Evolutionary conservation across 2,797 vertebrate species (phyloP).

Genomic region (Danio albolineatus): DNA sequence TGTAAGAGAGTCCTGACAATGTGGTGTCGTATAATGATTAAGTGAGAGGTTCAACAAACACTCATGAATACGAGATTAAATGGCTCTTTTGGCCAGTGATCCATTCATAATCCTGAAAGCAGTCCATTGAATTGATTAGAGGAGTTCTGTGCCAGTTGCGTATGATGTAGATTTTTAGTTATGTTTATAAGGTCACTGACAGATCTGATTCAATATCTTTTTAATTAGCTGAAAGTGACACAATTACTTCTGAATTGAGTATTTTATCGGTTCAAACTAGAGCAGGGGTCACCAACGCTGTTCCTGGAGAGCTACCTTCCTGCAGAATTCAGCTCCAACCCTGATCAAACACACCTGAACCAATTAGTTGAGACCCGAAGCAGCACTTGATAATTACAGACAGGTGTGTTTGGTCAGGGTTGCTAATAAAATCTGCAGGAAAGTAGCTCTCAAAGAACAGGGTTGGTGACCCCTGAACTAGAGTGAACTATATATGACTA

Average conservation of each 20-base stretch:
- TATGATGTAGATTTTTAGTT: neutral
- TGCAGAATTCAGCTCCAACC: too few relatives aligned
- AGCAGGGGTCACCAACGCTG: too few relatives aligned
- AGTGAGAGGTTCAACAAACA: slow-evolving; percentile 13
- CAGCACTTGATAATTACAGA: too few relatives aligned
- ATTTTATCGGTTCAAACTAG: neutral
- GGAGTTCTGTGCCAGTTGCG: neutral
- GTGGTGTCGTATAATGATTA: slow-evolving; percentile 6
- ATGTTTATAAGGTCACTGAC: neutral
- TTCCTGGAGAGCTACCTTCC: too few relatives aligned
- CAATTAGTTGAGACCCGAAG: too few relatives aligned
- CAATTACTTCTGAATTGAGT: neutral
- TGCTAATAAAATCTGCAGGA: too few relatives aligned
- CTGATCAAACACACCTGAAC: too few relatives aligned
- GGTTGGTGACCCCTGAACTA: too few relatives aligned
- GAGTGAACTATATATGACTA: too few relatives aligned
- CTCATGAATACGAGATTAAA: slow-evolving; percentile 38
- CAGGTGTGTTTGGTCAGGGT: too few relatives aligned
- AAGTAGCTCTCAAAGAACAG: too few relatives aligned
- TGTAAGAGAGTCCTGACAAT: neutral
- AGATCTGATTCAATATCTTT: neutral
- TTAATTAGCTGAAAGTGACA: neutral
- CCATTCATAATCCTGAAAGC: slow-evolving; percentile 13
- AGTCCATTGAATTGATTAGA: slow-evolving; percentile 14
- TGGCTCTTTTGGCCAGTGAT: slow-evolving; percentile 17